Evolutionary conservation across 2,113 vertebrate species (phyloP).

Genomic region (Barbus barbus): DNA sequence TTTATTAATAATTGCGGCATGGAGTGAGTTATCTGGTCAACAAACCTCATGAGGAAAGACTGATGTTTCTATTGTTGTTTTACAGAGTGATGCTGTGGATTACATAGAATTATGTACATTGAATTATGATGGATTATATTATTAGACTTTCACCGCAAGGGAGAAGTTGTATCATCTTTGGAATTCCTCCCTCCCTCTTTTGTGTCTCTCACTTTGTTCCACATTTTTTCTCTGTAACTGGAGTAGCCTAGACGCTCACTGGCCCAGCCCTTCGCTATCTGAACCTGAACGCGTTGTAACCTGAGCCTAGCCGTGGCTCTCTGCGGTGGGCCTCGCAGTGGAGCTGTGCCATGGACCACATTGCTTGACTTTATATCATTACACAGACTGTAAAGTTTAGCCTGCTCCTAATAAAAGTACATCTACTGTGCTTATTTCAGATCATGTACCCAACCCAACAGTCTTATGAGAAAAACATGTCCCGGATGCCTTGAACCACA

Average conservation of each 20-base stretch:
- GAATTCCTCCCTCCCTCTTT: background rate
- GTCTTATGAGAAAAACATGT: conserved; percentile 41
- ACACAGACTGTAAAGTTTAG: conserved; percentile 5
- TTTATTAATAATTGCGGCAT: background rate
- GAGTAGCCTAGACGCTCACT: background rate
- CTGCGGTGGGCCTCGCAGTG: background rate
- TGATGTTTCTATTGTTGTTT: background rate
- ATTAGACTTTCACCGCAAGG: conserved; percentile 19
- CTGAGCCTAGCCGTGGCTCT: conserved; percentile 14
- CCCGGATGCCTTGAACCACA: conserved; percentile 51
- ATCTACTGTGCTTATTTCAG: conserved; percentile 13
- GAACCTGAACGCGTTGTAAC: conserved; percentile 6
- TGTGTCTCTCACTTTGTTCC: conserved; percentile 24
- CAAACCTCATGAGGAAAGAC: background rate
- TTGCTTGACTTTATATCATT: conserved; percentile 22
- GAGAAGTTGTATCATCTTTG: conserved; percentile 40
- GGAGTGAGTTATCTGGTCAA: background rate
- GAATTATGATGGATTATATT: conserved; percentile 4
- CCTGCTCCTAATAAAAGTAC: conserved; percentile 8
- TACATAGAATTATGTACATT: background rate
- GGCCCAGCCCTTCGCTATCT: conserved; percentile 19
- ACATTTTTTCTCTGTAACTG: conserved; percentile 43
- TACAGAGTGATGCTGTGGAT: background rate
- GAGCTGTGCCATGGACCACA: conserved; percentile 33
- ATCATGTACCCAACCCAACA: conserved; percentile 17